phyloP scores from a whole-genome alignment of 2,113 vertebrate genomes.

The Taurulus bubalis region DNA sequence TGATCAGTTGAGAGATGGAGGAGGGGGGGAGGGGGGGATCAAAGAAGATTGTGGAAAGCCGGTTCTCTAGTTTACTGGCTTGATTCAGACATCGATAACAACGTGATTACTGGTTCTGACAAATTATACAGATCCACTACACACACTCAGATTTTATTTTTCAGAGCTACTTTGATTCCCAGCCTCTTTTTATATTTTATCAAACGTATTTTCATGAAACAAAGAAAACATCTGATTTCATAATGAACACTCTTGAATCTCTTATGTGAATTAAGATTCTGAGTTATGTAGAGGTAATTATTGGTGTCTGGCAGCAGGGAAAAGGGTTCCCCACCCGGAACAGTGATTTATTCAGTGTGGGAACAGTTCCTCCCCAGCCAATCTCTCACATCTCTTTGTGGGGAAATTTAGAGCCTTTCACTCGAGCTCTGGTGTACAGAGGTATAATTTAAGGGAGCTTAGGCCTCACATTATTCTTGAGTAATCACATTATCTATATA shows the following conservation, averaged over 20 bases:
- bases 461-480: conserved; percentile 59
- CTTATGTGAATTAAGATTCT: conserved; percentile 26
- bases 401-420: conserved; percentile 61
- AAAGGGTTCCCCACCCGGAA: conserved; percentile 14
- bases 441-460: conserved; percentile 58
- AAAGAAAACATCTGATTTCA: conserved; percentile 3
- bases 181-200: neutral
- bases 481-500: conserved; percentile 72
- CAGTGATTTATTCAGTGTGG: conserved; percentile 67
- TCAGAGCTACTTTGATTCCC: neutral
- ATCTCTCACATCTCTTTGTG: conserved; percentile 72
- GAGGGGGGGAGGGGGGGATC: conserved; percentile 19
- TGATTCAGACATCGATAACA: conserved; percentile 58
- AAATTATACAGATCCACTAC: conserved; percentile 1
- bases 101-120: conserved; percentile 43
- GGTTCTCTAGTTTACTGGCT: conserved; percentile 39
- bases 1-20: conserved; percentile 71
- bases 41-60: conserved; percentile 32
- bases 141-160: neutral
- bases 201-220: neutral
- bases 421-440: conserved; percentile 45
- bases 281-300: conserved; percentile 48
- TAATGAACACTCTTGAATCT: neutral
- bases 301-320: conserved; percentile 43
- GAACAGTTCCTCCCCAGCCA: conserved; percentile 59